These are phyloP conservation scores for Rhyacichthys aspro DNA, from an alignment of 2,797 vertebrate genomes.

Conservation along the genomic window DNA sequence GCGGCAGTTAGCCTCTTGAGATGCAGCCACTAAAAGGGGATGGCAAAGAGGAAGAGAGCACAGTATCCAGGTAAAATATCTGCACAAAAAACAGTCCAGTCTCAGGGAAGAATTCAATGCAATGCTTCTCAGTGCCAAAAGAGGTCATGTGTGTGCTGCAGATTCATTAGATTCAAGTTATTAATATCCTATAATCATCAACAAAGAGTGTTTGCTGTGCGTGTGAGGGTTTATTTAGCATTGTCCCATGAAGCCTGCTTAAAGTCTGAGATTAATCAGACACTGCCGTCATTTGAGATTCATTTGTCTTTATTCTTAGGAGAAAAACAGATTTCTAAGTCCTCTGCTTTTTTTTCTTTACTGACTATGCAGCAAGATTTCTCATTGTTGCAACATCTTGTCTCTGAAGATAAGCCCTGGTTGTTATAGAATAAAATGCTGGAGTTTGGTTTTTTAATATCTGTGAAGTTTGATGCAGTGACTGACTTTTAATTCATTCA, in stretches of 20 bases:
- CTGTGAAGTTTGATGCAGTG: constrained; percentile 10
- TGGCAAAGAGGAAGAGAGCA: constrained; percentile 17
- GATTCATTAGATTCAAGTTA: constrained; percentile 67
- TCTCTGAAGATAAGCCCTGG: constrained; percentile 7
- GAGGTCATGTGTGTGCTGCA: constrained; percentile 83
- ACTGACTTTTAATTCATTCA: constrained; percentile 14
- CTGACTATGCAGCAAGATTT: neutral
- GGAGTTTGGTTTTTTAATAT: constrained; percentile 14
- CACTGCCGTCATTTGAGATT: constrained; percentile 35
- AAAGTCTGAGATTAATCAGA: constrained; percentile 55
- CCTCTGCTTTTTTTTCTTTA: constrained; percentile 5
- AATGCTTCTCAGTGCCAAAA: constrained; percentile 80
- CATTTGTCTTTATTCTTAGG: constrained; percentile 38
- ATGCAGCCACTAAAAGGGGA: constrained; percentile 6
- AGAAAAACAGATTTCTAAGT: constrained; percentile 14
- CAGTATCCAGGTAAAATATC: constrained; percentile 35
- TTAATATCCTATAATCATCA: constrained; percentile 69
- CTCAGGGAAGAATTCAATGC: constrained; percentile 60
- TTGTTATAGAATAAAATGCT: constrained; percentile 16
- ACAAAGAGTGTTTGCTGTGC: constrained; percentile 46
- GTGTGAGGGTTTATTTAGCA: constrained; percentile 50
- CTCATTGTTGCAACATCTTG: constrained; percentile 16
- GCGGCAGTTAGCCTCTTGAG: constrained; percentile 43
- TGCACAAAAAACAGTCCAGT: constrained; percentile 28
- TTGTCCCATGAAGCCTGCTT: constrained; percentile 47